Evolutionary conservation across 2,888 invertebrate genomes (phyloP).

Genomic region (Podabrus alpinus): DNA sequence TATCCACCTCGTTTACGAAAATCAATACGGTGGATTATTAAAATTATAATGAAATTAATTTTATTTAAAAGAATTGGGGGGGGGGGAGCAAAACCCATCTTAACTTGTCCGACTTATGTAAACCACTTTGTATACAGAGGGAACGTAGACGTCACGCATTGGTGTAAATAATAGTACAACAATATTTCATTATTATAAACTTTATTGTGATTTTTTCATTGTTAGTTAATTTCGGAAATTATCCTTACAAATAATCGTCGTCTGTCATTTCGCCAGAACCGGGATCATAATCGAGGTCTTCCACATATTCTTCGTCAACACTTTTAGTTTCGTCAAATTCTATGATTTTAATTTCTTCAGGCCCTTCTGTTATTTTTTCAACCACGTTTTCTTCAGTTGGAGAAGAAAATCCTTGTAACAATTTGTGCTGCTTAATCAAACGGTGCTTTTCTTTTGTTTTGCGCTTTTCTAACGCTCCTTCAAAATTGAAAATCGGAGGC

Average conservation of each 20-base stretch:
- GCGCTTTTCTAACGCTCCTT: slow-evolving; percentile 62
- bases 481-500: slow-evolving; percentile 64
- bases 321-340: slow-evolving; percentile 12
- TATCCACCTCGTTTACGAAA: too few species aligned
- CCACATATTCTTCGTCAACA: slow-evolving; percentile 20
- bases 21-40: too few species aligned
- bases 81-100: too few species aligned
- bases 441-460: slow-evolving; percentile 57
- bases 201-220: neutral
- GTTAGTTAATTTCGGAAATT: slow-evolving; percentile 7
- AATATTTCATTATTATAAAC: too few species aligned
- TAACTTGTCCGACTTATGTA: too few species aligned
- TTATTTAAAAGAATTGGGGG: too few species aligned
- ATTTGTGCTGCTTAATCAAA: slow-evolving; percentile 44
- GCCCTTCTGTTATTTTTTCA: neutral
- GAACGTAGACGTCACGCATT: too few species aligned
- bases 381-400: slow-evolving; percentile 10
- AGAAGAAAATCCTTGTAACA: slow-evolving; percentile 44
- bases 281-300: slow-evolving; percentile 36
- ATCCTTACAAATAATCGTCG: slow-evolving; percentile 46
- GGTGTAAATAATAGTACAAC: neutral
- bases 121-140: too few species aligned
- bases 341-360: slow-evolving; percentile 5
- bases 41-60: too few species aligned
- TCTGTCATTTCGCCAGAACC: slow-evolving; percentile 45